Base-by-base conservation (phyloP, 2,888 invertebrate genomes). In the Lordiphosa fenestrarum region DNA sequence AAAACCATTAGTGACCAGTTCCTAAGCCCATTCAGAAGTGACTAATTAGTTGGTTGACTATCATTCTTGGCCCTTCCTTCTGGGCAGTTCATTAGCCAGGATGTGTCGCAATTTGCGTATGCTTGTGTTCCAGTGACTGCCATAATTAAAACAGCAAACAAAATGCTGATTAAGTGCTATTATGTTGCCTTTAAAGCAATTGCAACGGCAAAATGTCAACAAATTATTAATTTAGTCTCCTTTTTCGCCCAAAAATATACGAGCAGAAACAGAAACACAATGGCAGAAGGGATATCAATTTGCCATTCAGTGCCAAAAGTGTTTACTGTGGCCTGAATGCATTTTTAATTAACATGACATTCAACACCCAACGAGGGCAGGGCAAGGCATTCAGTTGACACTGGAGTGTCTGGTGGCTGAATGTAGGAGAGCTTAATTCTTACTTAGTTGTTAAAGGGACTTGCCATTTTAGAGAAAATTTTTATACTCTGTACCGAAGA, bases 221-320 rank as follows among this genome's bases (percentile, higher is more conserved):
- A 60, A 60, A 60, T 60, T 60, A 60, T 59, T 60, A 60, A 60
- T 60, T 60, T 59, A 52, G 50, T 51, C 52, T 15, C 40, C 37
- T 25, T 49, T 7, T 49, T 35, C 15, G 46, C 50, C 51, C 50
- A 12, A 47, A 59, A 46, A 30, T 35, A 49, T 5, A 25, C 25
- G 6, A 25, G 25, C 7, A 30, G 2, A 25, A 30, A 42, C 7
- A 30, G 2, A 25, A 30, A 42, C 25, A 10, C 25, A 7, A 21
- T 12, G n/a, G 21, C 23, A 38, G n/a, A 5, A 7, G 13, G 37
- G 47, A 25, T 47, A 35, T 30, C 9, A 30, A 30, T 30, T 30
- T 30, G 30, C 30, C 30, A 30, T 30, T 30, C 30, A 30, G 30
- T 15, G 15, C 15, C 15, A 9, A 30, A 30, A 30, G 30, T 9